Evolutionary conservation across 2,113 vertebrate species (phyloP).

Genomic region (Bujurquina vittata): DNA sequence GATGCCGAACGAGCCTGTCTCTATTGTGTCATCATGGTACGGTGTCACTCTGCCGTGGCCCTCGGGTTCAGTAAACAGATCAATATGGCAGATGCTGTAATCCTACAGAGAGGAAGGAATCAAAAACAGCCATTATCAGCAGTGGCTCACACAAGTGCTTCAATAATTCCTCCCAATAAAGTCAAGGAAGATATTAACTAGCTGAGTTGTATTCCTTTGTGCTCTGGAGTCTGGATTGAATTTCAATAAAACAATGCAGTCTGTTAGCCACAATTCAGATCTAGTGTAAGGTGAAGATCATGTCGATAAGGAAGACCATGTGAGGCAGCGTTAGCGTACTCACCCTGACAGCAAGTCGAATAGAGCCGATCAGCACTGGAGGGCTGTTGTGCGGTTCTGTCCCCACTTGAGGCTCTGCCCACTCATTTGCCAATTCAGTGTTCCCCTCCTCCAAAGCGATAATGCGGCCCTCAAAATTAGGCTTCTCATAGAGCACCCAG

Average conservation of each 20-base stretch:
- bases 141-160: neutral
- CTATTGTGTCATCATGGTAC: slow-evolving; percentile 87
- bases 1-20: slow-evolving; percentile 85
- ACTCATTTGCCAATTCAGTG: slow-evolving; percentile 84
- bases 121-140: slow-evolving; percentile 18
- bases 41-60: slow-evolving; percentile 85
- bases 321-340: slow-evolving; percentile 57
- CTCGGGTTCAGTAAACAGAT: slow-evolving; percentile 90
- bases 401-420: slow-evolving; percentile 76
- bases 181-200: neutral
- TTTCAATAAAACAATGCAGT: slow-evolving; percentile 8
- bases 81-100: slow-evolving; percentile 89
- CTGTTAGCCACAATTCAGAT: neutral
- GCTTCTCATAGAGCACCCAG: slow-evolving; percentile 93
- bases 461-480: slow-evolving; percentile 88
- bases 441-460: slow-evolving; percentile 90
- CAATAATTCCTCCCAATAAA: neutral
- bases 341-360: slow-evolving; percentile 88
- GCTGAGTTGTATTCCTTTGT: neutral
- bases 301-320: neutral
- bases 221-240: neutral
- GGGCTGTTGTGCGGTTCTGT: slow-evolving; percentile 35
- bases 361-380: slow-evolving; percentile 87
- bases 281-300: neutral
- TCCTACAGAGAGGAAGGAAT: slow-evolving; percentile 79